These are phyloP conservation scores for Acanthurus tractus DNA, from an alignment of 2,797 vertebrate species.

Conservation along the genomic window DNA sequence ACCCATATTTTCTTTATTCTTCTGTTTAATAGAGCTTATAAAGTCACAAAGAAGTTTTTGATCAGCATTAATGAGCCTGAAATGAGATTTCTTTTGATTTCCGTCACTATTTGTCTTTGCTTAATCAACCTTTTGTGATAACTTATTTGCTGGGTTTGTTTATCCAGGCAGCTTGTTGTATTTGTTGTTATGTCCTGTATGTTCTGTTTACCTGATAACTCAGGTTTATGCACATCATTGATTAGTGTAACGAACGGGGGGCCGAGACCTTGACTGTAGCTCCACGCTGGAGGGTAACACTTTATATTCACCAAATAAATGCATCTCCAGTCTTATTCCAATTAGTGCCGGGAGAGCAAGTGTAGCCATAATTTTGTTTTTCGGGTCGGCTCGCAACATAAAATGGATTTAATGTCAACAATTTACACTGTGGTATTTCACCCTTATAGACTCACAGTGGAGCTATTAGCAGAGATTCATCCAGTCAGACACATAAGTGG, in stretches of 20 bases:
- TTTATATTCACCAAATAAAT: constrained; percentile 69
- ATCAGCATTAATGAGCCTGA: constrained; percentile 5
- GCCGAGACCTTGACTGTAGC: constrained; percentile 52
- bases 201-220: background rate
- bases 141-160: constrained; percentile 32
- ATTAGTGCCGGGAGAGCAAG: constrained; percentile 75
- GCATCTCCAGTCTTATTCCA: constrained; percentile 69
- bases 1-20: background rate
- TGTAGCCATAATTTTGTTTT: constrained; percentile 65
- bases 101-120: background rate
- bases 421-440: constrained; percentile 75
- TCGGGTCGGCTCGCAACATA: constrained; percentile 59
- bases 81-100: constrained; percentile 17
- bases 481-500: constrained; percentile 29
- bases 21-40: background rate
- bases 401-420: constrained; percentile 80
- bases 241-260: constrained; percentile 56
- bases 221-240: constrained; percentile 57
- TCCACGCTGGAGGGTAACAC: constrained; percentile 36
- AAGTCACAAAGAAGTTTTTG: background rate
- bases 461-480: constrained; percentile 67
- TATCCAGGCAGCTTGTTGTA: constrained; percentile 8
- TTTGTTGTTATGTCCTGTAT: constrained; percentile 9
- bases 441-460: constrained; percentile 54
- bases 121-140: constrained; percentile 26